phyloP scores from a whole-genome alignment of 2,888 invertebrate species.

The Seira sanloemensis region DNA sequence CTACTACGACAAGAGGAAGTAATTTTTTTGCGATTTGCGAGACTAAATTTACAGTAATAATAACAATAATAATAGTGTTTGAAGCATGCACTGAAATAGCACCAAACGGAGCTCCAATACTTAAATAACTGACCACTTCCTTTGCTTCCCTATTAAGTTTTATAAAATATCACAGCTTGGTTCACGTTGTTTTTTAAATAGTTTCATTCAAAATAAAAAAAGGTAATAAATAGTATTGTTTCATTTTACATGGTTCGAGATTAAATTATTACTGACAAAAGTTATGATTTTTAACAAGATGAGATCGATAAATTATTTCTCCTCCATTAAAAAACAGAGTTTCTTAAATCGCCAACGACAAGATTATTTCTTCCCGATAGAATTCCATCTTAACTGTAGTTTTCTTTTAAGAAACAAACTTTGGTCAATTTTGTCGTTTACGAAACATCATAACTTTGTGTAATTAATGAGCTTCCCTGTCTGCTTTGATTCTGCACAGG shows the following conservation, averaged over 20 bases:
- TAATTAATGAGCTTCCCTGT: conserved; percentile 29
- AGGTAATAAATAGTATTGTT: conserved; percentile 34
- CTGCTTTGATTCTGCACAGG: background rate
- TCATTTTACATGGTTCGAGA: background rate
- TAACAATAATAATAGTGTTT: conserved; percentile 49
- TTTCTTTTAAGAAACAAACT: too few relatives aligned
- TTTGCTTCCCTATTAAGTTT: conserved; percentile 49
- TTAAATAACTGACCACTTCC: conserved; percentile 59
- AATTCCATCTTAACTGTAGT: background rate
- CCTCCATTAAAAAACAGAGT: too few relatives aligned
- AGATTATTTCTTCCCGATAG: background rate
- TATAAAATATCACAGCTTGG: conserved; percentile 61
- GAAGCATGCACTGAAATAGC: conserved; percentile 49
- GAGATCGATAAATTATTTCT: conserved; percentile 38
- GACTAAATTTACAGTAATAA: conserved; percentile 33
- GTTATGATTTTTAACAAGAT: conserved; percentile 49
- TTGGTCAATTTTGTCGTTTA: conserved; percentile 13
- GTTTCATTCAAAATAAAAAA: conserved; percentile 13
- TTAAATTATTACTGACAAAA: conserved; percentile 25
- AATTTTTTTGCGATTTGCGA: conserved; percentile 39
- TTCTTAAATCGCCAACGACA: background rate
- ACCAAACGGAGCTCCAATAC: conserved; percentile 66
- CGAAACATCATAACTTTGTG: conserved; percentile 54
- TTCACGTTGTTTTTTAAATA: conserved; percentile 48
- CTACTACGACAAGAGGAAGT: conserved; percentile 64